Percentiles rank a stretch among this genome's conserved stretches.
Conservation (phyloP, 2,797 vertebrate species). For the Gallinago stenura region DNA sequence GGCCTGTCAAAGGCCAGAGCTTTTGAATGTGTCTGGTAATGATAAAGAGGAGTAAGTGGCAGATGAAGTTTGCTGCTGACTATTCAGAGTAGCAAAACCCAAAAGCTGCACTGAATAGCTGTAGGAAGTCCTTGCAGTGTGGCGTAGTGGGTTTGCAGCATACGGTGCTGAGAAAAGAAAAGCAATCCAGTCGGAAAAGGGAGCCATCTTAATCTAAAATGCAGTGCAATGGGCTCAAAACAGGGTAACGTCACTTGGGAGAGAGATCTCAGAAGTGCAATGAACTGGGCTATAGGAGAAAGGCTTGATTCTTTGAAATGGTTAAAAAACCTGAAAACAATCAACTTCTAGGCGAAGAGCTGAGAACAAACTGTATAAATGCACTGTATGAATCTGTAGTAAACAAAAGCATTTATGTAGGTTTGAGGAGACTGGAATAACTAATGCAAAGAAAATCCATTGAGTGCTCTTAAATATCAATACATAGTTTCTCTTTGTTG, state of each 20-base stretch:
- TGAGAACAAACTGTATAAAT: neutral
- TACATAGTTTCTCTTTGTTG: neutral
- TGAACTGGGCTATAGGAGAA: neutral
- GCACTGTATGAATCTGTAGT: neutral
- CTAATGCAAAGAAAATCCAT: neutral
- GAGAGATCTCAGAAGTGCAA: neutral
- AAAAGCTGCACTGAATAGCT: neutral
- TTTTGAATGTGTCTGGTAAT: neutral
- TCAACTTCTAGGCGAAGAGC: neutral
- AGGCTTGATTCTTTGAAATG: neutral
- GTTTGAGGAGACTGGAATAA: neutral
- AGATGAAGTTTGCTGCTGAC: neutral
- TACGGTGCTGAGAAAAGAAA: neutral
- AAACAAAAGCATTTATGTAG: neutral
- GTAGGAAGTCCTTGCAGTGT: neutral
- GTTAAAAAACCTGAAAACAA: accelerated
- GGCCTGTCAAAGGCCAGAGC: neutral
- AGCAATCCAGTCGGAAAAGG: neutral
- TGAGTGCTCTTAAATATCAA: neutral
- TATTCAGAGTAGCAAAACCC: neutral
- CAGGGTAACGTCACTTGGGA: neutral
- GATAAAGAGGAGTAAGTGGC: neutral
- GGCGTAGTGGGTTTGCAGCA: neutral
- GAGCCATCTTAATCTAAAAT: neutral
- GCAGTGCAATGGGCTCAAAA: neutral